phyloP scores from a whole-genome alignment of 2,113 vertebrate species.

The Nothoprocta perdicaria region DNA sequence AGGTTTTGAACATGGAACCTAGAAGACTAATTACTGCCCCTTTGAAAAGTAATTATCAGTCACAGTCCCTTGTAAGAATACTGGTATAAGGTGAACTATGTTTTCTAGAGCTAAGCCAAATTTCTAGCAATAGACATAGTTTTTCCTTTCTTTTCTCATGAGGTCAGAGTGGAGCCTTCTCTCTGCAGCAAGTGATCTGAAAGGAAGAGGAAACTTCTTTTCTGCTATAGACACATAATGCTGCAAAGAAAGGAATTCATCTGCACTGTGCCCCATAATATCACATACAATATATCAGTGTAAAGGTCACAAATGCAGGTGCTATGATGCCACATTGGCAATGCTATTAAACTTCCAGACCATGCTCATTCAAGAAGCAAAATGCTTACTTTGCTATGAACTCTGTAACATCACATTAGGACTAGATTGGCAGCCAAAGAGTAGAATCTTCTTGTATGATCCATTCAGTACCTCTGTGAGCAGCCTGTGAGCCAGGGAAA shows the following conservation, averaged over 20 bases:
- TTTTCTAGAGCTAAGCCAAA: background rate
- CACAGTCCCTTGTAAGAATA: rapidly evolving
- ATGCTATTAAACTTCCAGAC: background rate
- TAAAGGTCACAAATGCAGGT: background rate
- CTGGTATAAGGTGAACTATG: background rate
- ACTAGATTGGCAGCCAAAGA: background rate
- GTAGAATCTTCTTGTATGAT: background rate
- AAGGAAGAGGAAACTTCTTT: background rate
- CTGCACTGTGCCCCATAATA: background rate
- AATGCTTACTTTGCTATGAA: background rate
- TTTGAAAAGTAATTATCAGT: background rate
- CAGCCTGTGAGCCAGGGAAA: background rate
- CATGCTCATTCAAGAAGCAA: too few species aligned
- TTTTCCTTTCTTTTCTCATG: background rate
- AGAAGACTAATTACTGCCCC: background rate
- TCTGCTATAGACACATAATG: background rate
- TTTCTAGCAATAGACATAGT: background rate
- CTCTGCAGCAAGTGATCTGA: background rate
- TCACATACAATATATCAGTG: background rate
- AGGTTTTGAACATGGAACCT: background rate
- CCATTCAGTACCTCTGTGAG: background rate
- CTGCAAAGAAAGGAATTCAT: background rate
- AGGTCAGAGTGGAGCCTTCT: background rate
- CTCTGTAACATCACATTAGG: background rate
- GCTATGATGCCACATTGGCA: background rate